Base-by-base conservation (phyloP, 1,140 invertebrate species). In the Paracyclopina nana region DNA sequence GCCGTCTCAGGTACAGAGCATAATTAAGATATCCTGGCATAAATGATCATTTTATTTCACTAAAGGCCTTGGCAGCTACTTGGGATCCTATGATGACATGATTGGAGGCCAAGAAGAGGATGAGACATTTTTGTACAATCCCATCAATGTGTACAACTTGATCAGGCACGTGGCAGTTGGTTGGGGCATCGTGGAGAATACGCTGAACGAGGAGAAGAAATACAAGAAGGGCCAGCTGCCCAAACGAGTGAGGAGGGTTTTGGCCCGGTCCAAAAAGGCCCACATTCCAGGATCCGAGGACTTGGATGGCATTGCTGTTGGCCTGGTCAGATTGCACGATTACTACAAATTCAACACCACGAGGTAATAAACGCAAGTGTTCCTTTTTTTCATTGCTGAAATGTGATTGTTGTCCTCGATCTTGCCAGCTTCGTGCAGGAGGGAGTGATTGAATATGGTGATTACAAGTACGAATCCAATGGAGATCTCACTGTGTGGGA, bases 251-350 rank as follows among this genome's bases (percentile, higher is more conserved):
- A 25, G 25, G 26, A 38, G 30, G 14, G 22, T 50, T 50, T 14
- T 50, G 5, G 14, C 30, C 24, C n/a, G 48, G 11, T 22, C 14
- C 9, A 41, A 50, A 18, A 38, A 25, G 24, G 29, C 14, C n/a
- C 48, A 50, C 14, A n/a, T 73, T 27, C 72, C 71, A 1, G 60
- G 55, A 11, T 62, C 66, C 40, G 68, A 71, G 31, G 72, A 75
- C 58, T 57, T 73, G 8, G 62, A 65, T 41, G 72, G 72, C 6
- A 69, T 70, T 20, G 69, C 69, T 8, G 60, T 65, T 46, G 72
- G 70, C 0, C 53, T 74, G 22, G 59, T 74, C 16, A 61, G 72
- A 14, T 58, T 75, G 14, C 71, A 74, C 53, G 70, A 74, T 55
- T 72, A 71, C 11, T 75, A 75, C 54, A 63, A 69, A 30, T 55